A percentile compares a stretch with the other conserved stretches of the same genome.
These are phyloP conservation scores for Pentalonia nigronervosa DNA, from an alignment of 1,140 invertebrate genomes.

Conservation along the genomic window DNA sequence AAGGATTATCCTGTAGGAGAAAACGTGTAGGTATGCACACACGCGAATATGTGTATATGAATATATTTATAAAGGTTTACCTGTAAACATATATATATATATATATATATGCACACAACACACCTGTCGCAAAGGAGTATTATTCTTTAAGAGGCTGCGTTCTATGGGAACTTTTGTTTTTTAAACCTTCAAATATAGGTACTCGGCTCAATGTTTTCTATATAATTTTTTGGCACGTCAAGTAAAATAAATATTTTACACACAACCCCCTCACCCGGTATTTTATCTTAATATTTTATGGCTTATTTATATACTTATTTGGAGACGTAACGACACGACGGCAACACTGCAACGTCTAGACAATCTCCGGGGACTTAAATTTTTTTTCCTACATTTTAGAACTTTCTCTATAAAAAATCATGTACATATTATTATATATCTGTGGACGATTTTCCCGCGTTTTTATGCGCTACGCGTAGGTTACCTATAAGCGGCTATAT, in stretches of 20 bases:
- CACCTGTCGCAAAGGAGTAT: neutral
- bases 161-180: slow-evolving; percentile 20
- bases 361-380: neutral
- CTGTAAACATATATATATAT: neutral
- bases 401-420: neutral
- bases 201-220: neutral
- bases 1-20: slow-evolving; percentile 7
- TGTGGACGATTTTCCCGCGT: neutral
- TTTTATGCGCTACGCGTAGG: neutral
- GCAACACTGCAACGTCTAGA: neutral
- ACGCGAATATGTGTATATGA: neutral
- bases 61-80: slow-evolving; percentile 9
- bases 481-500: neutral
- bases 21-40: neutral
- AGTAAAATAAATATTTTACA: slow-evolving; percentile 30
- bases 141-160: slow-evolving; percentile 23
- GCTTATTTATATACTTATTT: neutral
- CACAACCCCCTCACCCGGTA: neutral
- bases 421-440: neutral
- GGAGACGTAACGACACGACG: neutral
- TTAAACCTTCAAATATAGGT: slow-evolving; percentile 38
- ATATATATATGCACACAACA: neutral
- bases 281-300: slow-evolving; percentile 44
- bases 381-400: neutral
- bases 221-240: neutral